phyloP scores from a whole-genome alignment of 2,797 vertebrate genomes.

The Xiphophorus birchmanni region DNA sequence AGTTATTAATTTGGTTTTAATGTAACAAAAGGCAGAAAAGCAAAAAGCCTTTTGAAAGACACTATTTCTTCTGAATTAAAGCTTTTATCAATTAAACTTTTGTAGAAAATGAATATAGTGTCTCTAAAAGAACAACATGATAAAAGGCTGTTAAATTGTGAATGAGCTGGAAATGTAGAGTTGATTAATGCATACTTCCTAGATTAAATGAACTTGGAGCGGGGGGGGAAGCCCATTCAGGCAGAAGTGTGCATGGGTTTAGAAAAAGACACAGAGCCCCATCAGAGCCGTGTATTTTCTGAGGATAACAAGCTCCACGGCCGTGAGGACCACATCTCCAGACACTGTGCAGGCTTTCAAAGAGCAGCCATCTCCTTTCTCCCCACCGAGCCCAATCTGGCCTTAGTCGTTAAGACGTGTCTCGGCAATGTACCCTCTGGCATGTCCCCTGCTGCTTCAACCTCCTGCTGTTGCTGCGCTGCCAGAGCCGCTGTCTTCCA shows the following conservation, averaged over 20 bases:
- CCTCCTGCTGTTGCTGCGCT: constrained; percentile 43
- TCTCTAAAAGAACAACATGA: neutral
- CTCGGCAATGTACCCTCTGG: constrained; percentile 62
- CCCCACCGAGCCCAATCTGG: constrained; percentile 70
- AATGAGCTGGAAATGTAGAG: constrained; percentile 4
- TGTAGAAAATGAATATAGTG: neutral
- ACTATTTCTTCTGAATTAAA: neutral
- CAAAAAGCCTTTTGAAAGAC: constrained; percentile 4
- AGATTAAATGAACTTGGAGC: constrained; percentile 28
- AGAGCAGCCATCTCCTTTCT: constrained; percentile 57
- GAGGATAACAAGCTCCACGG: constrained; percentile 69
- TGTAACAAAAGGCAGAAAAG: neutral
- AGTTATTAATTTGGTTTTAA: neutral
- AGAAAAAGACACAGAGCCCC: constrained; percentile 47
- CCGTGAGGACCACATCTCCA: constrained; percentile 65
- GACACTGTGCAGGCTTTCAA: constrained; percentile 71
- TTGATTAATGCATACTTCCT: constrained; percentile 21
- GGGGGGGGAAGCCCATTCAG: constrained; percentile 33
- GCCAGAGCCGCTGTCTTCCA: constrained; percentile 40
- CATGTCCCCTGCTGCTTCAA: constrained; percentile 56
- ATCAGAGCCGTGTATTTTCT: constrained; percentile 43
- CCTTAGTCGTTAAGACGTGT: constrained; percentile 66
- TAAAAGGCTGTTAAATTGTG: neutral
- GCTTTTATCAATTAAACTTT: neutral
- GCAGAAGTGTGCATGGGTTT: constrained; percentile 58